phyloP scores from a whole-genome alignment of 1,140 invertebrate species.

The Aphelenchoides avenae region DNA sequence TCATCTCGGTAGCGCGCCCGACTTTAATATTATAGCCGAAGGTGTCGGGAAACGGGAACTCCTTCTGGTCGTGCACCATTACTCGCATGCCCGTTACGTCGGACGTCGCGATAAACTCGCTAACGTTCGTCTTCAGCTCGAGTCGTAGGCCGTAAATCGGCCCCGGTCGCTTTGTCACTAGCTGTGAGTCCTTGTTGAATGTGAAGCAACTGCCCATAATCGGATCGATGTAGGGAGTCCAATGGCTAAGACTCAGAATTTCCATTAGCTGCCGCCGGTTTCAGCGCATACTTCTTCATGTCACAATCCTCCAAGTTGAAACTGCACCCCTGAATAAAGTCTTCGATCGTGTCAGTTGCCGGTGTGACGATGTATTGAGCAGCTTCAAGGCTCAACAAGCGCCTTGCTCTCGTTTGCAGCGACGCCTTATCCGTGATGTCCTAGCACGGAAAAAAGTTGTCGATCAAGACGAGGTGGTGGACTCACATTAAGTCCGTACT shows the following conservation, averaged over 20 bases:
- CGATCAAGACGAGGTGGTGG: too few relatives aligned
- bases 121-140: slow-evolving; percentile 34
- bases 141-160: slow-evolving; percentile 38
- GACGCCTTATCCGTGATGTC: slow-evolving; percentile 28
- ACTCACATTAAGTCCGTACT: slow-evolving; percentile 21
- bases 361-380: slow-evolving; percentile 16
- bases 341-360: slow-evolving; percentile 14
- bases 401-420: slow-evolving; percentile 26
- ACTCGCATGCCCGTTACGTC: slow-evolving; percentile 37
- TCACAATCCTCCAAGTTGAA: slow-evolving; percentile 39
- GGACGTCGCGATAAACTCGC: too few relatives aligned
- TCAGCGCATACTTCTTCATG: too few relatives aligned
- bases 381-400: slow-evolving; percentile 23
- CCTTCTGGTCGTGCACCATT: slow-evolving; percentile 34
- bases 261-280: background rate
- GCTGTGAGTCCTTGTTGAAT: slow-evolving; percentile 16
- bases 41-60: too few relatives aligned
- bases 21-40: slow-evolving; percentile 40
- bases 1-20: slow-evolving; percentile 10
- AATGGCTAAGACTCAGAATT: slow-evolving; percentile 25
- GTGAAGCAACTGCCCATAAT: slow-evolving; percentile 37
- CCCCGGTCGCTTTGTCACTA: slow-evolving; percentile 25
- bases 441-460: too few relatives aligned
- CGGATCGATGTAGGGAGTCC: slow-evolving; percentile 25
- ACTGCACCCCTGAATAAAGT: slow-evolving; percentile 34